These are phyloP conservation scores for Ageneiosus marmoratus DNA, from an alignment of 2,113 vertebrate genomes.

Conservation along the genomic window DNA sequence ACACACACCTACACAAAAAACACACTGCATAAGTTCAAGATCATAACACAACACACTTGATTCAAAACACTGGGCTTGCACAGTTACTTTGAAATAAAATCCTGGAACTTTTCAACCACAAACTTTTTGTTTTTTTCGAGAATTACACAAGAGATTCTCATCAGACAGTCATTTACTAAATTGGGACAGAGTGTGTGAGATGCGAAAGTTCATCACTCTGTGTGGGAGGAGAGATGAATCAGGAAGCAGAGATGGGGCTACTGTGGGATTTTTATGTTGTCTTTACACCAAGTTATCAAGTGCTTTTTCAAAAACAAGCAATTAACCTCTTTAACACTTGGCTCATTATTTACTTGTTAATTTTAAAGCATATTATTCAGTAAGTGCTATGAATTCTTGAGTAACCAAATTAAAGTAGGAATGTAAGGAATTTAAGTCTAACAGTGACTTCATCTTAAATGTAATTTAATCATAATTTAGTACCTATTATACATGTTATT, in stretches of 20 bases:
- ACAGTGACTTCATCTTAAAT: not conserved
- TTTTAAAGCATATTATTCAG: slow-evolving; percentile 1
- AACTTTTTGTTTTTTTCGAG: not conserved
- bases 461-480: not conserved
- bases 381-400: not conserved
- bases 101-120: not conserved
- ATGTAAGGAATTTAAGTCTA: too few species aligned
- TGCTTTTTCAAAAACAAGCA: not conserved
- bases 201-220: not conserved
- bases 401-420: not conserved
- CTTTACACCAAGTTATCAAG: not conserved
- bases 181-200: slow-evolving; percentile 1
- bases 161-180: slow-evolving; percentile 1
- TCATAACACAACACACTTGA: not conserved
- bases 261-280: not conserved
- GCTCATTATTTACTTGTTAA: slow-evolving; percentile 24
- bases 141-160: slow-evolving; percentile 10
- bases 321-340: slow-evolving; percentile 25
- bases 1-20: not conserved
- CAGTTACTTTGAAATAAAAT: not conserved
- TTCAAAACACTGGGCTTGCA: not conserved
- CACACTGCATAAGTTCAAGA: not conserved
- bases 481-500: not conserved
- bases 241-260: slow-evolving; percentile 3
- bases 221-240: slow-evolving; percentile 24